Evolutionary conservation across 2,888 invertebrate species (phyloP), one percentile per base, ranked within the genome.

Genomic region (Smittia sp.): DNA sequence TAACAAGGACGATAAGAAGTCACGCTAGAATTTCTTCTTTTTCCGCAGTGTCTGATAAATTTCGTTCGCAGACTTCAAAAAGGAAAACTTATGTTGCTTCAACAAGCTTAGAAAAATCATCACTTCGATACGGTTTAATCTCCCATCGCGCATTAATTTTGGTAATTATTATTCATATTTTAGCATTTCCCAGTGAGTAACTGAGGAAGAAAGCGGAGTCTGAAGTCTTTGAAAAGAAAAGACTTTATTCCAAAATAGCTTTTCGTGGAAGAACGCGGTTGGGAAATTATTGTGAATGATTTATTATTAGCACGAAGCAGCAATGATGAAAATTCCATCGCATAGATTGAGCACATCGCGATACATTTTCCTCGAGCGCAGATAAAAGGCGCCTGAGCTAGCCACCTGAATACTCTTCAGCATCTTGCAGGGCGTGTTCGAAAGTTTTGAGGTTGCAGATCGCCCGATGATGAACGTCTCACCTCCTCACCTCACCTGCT

Each of bases 261-360:
- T 46, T 38, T 38, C 38, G n/a, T 9, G 58, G 22, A 4, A 13
- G 7, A 39, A 39, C 7, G 7, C 4, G 22, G 24, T 11, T 9
- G 27, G 27, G 24, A 65, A 65, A 25, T 25, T n/a, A 67, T 67
- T 67, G 24, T 39, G 13, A 67, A 67, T 67, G 67, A 67, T 67
- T 67, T 67, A 67, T 67, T 67, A 41, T 38, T 24, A 46, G n/a
- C 32, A 22, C 39, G 38, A 41, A 13, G 2, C 1, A 58, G 22
- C 18, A 24, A 46, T 58, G 67, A 67, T 67, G 67, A 67, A 46
- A 67, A 67, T 67, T 67, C 9, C 67, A 11, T 67, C 24, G 7
- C 22, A 66, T 22, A 67, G 67, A 67, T 67, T 67, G 67, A 67
- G 67, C 67, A 67, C 67, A 67, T 24, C n/a, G 27, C 25, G 39